Evolutionary conservation across 2,888 invertebrate genomes (phyloP), one percentile per base, ranked within the genome.

Genomic region (Nemoura dubitans): DNA sequence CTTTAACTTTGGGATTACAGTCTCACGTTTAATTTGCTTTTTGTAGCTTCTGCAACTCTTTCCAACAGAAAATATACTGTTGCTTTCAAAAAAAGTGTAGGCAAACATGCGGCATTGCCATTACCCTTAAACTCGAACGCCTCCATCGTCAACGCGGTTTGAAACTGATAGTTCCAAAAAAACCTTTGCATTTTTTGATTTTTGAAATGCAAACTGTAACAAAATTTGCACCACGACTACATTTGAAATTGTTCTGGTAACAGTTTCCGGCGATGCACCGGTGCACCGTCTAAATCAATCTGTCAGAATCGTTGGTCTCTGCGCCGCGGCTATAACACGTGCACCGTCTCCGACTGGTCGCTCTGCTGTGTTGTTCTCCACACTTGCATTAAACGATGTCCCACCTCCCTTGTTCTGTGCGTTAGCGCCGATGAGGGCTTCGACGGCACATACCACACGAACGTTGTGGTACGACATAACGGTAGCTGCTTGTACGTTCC

Each of bases 371-470:
- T 59, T 59, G 1, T 59, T 21, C 14, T 59, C 59, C 59, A 59
- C 59, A 59, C 59, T 59, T 59, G 21, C 59, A 59, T 59, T 59
- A 59, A 59, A 59, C 59, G 27, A 30, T 81, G 81, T 81, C 30
- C 81, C 81, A 81, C 28, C 16, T n/a, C 21, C 59, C 59, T 59
- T 82, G 59, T 84, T 76, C 59, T 84, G 28, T 76, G 59, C 84
- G 84, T 84, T 87, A 99, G 99, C 95, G 99, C 99, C 94, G 99
- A 99, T 95, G 99, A 99, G 95, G 98, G 98, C 95, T 99, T 99
- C 95, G 99, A 99, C 95, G 98, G 98, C 94, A 99, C 99, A 92
- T 99, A 96, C 95, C 98, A 98, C 94, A 99, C 99, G 93, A 99
- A 99, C 95, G 98, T 99, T 94, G 98, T 99, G 94, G 98, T 99